Base-by-base conservation (phyloP, 1,140 invertebrate genomes). In the Marisa cornuarietis region DNA sequence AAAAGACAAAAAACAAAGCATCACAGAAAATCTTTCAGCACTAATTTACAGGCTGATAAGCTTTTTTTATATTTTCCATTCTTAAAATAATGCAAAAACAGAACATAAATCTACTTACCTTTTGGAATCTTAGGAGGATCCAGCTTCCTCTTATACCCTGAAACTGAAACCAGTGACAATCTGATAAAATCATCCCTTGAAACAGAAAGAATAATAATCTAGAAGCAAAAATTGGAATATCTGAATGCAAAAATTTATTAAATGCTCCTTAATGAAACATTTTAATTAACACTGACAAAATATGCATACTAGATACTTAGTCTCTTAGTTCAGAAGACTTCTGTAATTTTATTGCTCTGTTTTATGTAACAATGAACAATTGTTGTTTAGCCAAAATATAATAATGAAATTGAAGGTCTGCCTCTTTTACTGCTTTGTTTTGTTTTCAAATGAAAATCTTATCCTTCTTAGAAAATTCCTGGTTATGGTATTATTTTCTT, bases 41-140 rank as follows among this genome's bases (percentile, higher is more conserved):
- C 18, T 6, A 24, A 20, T 24, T 20, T n/a, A n/a, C n/a, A n/a
- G n/a, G n/a, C n/a, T n/a, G n/a, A n/a, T n/a, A n/a, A n/a, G n/a
- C n/a, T n/a, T n/a, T n/a, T n/a, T n/a, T n/a, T 65, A 65, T 65
- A 65, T 4, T 24, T 24, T 18, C 62, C 18, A 20, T 51, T n/a
- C 14, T n/a, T 42, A 2, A 72, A 72, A 31, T 26, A 72, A 42
- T 31, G 31, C 22, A 72, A 4, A n/a, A 71, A 22, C 69, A 71
- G 31, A n/a, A 71, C 9, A 4, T 5, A 42, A 42, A 31, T 71
- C 14, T 3, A 71, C 71, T 79, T 76, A 82, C 81, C 75, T 78
- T 82, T 82, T 7, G 81, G 81, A 73, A 82, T 79, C 71, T 82
- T 82, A 20, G 81, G 81, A 18, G 79, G 71, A 78, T 78, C 81